Base-by-base conservation (phyloP, 1,140 invertebrate genomes). In the Saccostrea echinata region DNA sequence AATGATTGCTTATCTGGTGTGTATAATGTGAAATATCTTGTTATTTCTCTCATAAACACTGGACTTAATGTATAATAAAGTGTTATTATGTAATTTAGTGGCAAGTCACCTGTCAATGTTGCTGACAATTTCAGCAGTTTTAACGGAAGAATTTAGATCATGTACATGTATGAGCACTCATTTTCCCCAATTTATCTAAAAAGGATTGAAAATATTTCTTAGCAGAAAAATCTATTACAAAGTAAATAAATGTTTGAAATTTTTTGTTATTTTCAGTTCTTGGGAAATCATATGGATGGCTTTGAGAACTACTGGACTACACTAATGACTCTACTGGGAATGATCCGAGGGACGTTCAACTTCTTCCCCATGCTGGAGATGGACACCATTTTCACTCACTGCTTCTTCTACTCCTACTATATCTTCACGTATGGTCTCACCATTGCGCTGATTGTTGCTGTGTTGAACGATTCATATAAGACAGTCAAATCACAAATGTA, bases 231-330 rank as follows among this genome's bases (percentile, higher is more conserved):
- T n/a, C n/a, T n/a, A n/a, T n/a, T n/a, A n/a, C n/a, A n/a, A n/a
- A n/a, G n/a, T n/a, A n/a, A n/a, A n/a, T n/a, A n/a, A n/a, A n/a
- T n/a, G n/a, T n/a, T n/a, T n/a, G n/a, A n/a, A n/a, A n/a, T n/a
- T n/a, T n/a, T n/a, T n/a, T n/a, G n/a, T n/a, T n/a, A 88, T 76
- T 91, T 91, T 52, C 91, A 94, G 93, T 88, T 92, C 80, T 93
- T 91, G 89, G 93, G 93, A n/a, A 82, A 85, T n/a, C 18, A 86
- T 18, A 68, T 92, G 18, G 71, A 84, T 43, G 92, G 90, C 2
- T 94, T 92, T 76, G 88, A 91, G 64, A 90, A 91, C 33, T 92
- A 93, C 81, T 90, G 90, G 53, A 83, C 88, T 21, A 87, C 93
- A 6, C 84, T 93, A n/a, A 86, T 87, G 24, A 90, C 90, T 1